Conservation (phyloP, 2,888 invertebrate genomes). For the Hoplodrina blanda region DNA sequence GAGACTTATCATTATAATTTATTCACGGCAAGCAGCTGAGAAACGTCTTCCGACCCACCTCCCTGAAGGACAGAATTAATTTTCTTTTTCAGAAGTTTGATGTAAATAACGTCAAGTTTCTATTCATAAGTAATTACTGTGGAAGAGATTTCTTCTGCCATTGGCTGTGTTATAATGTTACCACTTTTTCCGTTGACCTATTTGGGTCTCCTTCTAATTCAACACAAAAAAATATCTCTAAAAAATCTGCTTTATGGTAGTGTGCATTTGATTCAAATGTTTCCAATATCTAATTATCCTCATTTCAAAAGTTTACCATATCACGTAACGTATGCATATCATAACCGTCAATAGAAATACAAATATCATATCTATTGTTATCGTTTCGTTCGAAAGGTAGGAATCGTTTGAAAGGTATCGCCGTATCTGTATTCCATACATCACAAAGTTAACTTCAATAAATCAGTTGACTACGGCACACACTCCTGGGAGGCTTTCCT, state of each 20-base stretch:
- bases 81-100: conserved; percentile 44
- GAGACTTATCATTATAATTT: conserved; percentile 89
- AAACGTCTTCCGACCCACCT: conserved; percentile 65
- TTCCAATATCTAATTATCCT: conserved; percentile 34
- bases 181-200: neutral
- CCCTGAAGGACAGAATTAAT: conserved; percentile 53
- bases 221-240: neutral
- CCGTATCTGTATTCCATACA: conserved; percentile 61
- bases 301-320: conserved; percentile 17
- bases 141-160: conserved; percentile 8
- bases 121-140: conserved; percentile 2
- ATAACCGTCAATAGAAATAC: neutral
- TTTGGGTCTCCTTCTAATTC: neutral
- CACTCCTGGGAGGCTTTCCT: conserved; percentile 72
- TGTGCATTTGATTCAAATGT: conserved; percentile 3
- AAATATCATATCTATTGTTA: conserved; percentile 13
- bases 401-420: conserved; percentile 43
- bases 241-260: neutral
- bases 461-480: conserved; percentile 75
- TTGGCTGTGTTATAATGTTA: neutral
- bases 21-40: conserved; percentile 83
- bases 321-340: conserved; percentile 27
- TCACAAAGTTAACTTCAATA: conserved; percentile 70
- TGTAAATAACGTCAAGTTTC: conserved; percentile 37
- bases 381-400: conserved; percentile 32